These are phyloP conservation scores for Hyppa rectilinea DNA, from an alignment of 2,888 invertebrate genomes.

Conservation along the genomic window DNA sequence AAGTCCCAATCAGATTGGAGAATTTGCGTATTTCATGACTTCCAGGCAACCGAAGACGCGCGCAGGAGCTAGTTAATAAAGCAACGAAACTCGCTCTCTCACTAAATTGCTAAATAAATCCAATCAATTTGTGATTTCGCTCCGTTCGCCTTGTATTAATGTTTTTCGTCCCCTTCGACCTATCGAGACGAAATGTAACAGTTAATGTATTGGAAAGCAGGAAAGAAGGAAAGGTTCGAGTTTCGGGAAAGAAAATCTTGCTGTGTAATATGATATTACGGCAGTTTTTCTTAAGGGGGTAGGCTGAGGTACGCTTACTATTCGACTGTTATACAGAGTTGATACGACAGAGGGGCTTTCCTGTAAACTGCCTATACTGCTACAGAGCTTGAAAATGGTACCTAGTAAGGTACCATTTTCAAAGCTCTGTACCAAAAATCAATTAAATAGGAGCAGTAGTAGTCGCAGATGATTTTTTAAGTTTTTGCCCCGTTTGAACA, in stretches of 20 bases:
- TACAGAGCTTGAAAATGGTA: too few species aligned
- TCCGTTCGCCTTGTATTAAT: slow-evolving; percentile 24
- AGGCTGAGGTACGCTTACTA: neutral
- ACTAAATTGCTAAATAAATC: slow-evolving; percentile 41
- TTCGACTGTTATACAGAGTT: neutral
- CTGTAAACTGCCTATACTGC: too few species aligned
- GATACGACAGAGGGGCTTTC: too few species aligned
- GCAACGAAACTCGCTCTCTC: neutral
- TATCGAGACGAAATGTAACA: slow-evolving; percentile 20
- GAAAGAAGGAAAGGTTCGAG: neutral
- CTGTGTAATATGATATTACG: neutral
- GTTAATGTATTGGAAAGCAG: neutral
- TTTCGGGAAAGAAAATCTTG: neutral
- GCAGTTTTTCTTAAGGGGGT: neutral
- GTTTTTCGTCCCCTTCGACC: slow-evolving; percentile 10
- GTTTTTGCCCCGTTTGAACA: too few species aligned
- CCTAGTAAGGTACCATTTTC: too few species aligned
- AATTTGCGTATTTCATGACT: too few species aligned
- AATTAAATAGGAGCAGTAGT: too few species aligned
- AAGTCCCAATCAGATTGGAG: too few species aligned
- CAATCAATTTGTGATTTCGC: slow-evolving; percentile 43
- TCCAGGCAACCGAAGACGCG: too few species aligned
- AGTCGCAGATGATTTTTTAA: too few species aligned
- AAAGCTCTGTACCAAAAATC: too few species aligned
- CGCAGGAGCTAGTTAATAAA: too few species aligned